Evolutionary conservation across 2,797 vertebrate genomes (phyloP), one percentile per base, ranked within the genome.

Genomic region (Poeciliopsis paucimaculata): DNA sequence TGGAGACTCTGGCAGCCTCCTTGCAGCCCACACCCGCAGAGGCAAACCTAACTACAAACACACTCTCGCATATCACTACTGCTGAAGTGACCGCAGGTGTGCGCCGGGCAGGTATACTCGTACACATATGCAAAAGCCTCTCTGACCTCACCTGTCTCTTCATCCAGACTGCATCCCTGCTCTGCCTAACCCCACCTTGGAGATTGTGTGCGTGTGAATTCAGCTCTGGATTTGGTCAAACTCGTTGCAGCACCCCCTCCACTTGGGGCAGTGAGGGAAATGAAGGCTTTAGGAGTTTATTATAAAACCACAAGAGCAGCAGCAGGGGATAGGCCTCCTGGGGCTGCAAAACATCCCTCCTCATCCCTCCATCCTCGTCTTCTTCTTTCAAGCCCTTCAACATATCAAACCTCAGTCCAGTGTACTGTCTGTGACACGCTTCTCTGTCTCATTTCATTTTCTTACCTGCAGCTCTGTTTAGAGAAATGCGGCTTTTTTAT

Each of bases 231-330:
- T 91, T 94, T 84, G 73, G 86, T 51, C 49, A 26, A 28, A 89
- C 92, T 90, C 92, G 84, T 89, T 16, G 16, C 88, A 70, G 84
- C 84, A 8, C 87, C 92, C 81, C 88, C 87, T 84, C 84, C 75
- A 55, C 89, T 86, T 85, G 82, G 90, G 83, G 87, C 77, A 89
- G 88, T 53, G 91, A 93, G 95, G 96, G 95, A 96, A 96, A 96
- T 96, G 92, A 96, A 96, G 92, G 94, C 95, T 96, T 96, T 96
- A 92, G 88, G 90, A 95, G 90, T 96, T 96, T 93, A 93, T 96
- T 96, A 95, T 96, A 94, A 95, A 96, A 95, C 93, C 93, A 94
- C 94, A 95, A 89, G 87, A 91, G 90, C 85, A 92, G 91, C 92
- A 91, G 93, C 87, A 92, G 93, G 93, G 91, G 93, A 89, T 70